A percentile compares a stretch with the other conserved stretches of the same genome.
These are phyloP conservation scores for Limulus polyphemus DNA, from an alignment of 2,888 invertebrate genomes.

Conservation along the genomic window DNA sequence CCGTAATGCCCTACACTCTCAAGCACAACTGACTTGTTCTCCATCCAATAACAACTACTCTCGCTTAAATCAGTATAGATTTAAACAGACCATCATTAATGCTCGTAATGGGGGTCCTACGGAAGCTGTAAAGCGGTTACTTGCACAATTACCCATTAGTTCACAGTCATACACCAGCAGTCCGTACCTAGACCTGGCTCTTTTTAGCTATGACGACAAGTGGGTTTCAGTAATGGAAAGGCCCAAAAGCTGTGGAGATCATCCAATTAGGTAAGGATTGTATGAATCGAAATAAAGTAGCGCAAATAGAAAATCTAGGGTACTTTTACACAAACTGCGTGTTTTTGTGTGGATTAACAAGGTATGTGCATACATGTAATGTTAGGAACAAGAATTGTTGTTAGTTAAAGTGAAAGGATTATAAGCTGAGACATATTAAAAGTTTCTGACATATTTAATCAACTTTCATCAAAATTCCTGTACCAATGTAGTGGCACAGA, in stretches of 20 bases:
- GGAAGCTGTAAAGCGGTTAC: slow-evolving; percentile 74
- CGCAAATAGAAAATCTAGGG: too few relatives aligned
- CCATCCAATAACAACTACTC: slow-evolving; percentile 80
- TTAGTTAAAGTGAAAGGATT: too few relatives aligned
- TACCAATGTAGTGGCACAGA: too few relatives aligned
- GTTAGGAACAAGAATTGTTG: too few relatives aligned
- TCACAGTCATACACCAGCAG: slow-evolving; percentile 86
- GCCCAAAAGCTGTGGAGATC: slow-evolving; percentile 82
- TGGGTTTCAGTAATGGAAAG: slow-evolving; percentile 91
- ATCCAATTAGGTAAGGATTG: slow-evolving; percentile 62
- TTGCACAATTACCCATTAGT: slow-evolving; percentile 84
- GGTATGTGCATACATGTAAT: too few relatives aligned
- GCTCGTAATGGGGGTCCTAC: slow-evolving; percentile 78
- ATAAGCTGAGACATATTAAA: too few relatives aligned
- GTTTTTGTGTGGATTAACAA: too few relatives aligned
- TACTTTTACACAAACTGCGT: too few relatives aligned
- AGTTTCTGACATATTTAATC: too few relatives aligned
- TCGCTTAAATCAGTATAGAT: slow-evolving; percentile 52
- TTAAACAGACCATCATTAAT: slow-evolving; percentile 76
- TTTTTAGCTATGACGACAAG: slow-evolving; percentile 91
- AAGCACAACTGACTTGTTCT: slow-evolving; percentile 77
- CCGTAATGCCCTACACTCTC: slow-evolving; percentile 68
- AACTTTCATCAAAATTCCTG: too few relatives aligned
- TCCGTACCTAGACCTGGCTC: slow-evolving; percentile 77
- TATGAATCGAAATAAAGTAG: too few relatives aligned